Base-by-base conservation (phyloP, 1,140 invertebrate species). In the Drosophila ambigua region DNA sequence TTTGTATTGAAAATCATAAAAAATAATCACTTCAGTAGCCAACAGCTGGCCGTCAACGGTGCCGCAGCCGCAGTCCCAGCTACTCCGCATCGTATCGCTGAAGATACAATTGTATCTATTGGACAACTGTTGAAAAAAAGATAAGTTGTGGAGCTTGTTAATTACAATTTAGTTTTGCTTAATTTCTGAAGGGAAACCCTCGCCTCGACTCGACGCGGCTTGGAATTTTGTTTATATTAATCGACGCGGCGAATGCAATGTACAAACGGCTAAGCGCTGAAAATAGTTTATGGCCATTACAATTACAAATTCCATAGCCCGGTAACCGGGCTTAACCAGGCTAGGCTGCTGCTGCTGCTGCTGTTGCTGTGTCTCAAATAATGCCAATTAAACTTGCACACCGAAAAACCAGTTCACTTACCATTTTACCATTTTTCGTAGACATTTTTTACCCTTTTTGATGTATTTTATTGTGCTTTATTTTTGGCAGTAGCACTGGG, bases 371-470 rank as follows among this genome's bases (percentile, higher is more conserved):
- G 35, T 39, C 74, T 72, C 83, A 67, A 82, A 88, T 87, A 87
- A 88, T 82, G 62, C 49, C 82, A 88, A 88, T 87, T 87, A 82
- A 87, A 88, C 59, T 88, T 78, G 80, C 77, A 74, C 69, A 79
- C 49, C 35, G 51, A 77, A 57, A 76, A 88, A 87, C 82, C 83
- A 79, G 82, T 87, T 87, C 72, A 64, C 63, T 80, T 85, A 80
- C 49, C 66, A 52, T 65, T 73, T 64, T 73, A 28, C 46, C 26
- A 7, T 28, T 28, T 39, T 39, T 39, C 35, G 13, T 39, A 39
- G 35, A 39, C 35, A 39, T 39, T 39, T 13, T 39, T 11, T 39
- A 39, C 35, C 35, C 35, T 39, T 39, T 39, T 39, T 39, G 11
- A 39, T 39, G 35, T 35, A 35, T 53, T 53, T 20, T 11, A 20